Evolutionary conservation across 2,797 vertebrate genomes (phyloP).

Genomic region (Crocodylus rhombifer): DNA sequence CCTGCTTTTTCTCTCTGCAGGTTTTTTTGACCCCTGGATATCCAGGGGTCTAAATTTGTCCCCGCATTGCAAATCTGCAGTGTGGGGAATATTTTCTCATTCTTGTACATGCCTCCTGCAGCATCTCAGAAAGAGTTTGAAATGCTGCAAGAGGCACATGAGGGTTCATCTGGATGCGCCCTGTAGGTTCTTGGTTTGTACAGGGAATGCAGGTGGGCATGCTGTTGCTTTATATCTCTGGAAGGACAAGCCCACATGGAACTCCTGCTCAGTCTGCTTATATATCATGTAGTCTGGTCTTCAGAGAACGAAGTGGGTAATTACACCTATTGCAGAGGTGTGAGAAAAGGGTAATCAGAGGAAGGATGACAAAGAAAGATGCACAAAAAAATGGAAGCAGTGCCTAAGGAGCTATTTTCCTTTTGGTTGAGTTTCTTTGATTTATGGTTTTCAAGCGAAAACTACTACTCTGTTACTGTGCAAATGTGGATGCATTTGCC

Average conservation of each 20-base stretch:
- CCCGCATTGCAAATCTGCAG: too few relatives aligned
- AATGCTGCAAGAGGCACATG: too few relatives aligned
- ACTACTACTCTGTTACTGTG: background rate
- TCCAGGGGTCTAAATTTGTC: too few relatives aligned
- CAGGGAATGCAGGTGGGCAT: slow-evolving; percentile 14
- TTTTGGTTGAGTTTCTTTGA: slow-evolving; percentile 24
- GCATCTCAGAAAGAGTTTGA: too few relatives aligned
- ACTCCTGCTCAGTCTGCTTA: slow-evolving; percentile 16
- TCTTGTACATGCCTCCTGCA: too few relatives aligned
- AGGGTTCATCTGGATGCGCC: background rate
- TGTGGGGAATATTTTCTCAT: too few relatives aligned
- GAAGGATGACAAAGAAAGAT: background rate
- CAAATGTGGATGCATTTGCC: slow-evolving; percentile 28
- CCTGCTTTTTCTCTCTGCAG: too few relatives aligned
- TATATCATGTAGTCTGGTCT: slow-evolving; percentile 6
- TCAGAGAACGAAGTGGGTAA: slow-evolving; percentile 27
- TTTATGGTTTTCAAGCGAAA: slow-evolving; percentile 43
- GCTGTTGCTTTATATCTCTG: background rate
- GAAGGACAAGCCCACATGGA: background rate
- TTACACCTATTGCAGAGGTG: background rate
- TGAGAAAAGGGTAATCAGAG: background rate
- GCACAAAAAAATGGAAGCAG: background rate
- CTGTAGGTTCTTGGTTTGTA: background rate
- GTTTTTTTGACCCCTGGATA: too few relatives aligned
- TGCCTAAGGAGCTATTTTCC: background rate